These are phyloP conservation scores for Diarsia mendica DNA, from an alignment of 2,888 invertebrate genomes.

Conservation along the genomic window DNA sequence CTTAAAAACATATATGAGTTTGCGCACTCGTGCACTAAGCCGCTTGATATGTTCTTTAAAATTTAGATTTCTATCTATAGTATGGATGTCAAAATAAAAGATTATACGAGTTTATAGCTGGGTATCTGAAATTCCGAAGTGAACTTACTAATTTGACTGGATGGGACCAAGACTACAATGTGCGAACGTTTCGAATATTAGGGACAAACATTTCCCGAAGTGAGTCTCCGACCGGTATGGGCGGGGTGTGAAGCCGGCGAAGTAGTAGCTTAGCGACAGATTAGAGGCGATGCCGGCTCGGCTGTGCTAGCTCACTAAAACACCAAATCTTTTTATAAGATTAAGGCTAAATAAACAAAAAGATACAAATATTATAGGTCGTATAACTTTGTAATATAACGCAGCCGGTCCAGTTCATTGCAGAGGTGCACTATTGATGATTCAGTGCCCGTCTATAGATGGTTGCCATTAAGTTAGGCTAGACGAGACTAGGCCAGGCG, in stretches of 20 bases:
- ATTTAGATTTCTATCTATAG: too few species aligned
- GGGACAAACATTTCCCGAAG: background rate
- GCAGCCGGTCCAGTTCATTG: too few species aligned
- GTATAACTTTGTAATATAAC: background rate
- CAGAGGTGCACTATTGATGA: background rate
- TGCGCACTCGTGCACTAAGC: too few species aligned
- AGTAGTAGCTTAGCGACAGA: slow-evolving; percentile 28
- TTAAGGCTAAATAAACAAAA: slow-evolving; percentile 10
- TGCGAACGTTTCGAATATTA: background rate
- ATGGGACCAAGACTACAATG: background rate
- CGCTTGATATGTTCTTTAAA: too few species aligned
- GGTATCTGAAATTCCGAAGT: too few species aligned
- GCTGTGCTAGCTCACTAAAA: slow-evolving; percentile 13
- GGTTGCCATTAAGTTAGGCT: background rate
- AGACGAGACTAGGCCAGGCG: background rate
- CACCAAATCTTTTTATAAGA: slow-evolving; percentile 30
- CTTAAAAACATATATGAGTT: too few species aligned
- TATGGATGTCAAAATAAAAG: too few species aligned
- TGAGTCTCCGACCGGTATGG: too few species aligned
- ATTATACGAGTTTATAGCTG: too few species aligned
- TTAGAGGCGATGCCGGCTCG: slow-evolving; percentile 3
- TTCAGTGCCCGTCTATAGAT: background rate
- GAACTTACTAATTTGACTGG: too few species aligned
- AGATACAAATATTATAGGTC: background rate
- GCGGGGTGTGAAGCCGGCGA: slow-evolving; percentile 26